These are phyloP conservation scores for Ormyrus pomaceus DNA, from an alignment of 2,888 invertebrate genomes.

Conservation along the genomic window DNA sequence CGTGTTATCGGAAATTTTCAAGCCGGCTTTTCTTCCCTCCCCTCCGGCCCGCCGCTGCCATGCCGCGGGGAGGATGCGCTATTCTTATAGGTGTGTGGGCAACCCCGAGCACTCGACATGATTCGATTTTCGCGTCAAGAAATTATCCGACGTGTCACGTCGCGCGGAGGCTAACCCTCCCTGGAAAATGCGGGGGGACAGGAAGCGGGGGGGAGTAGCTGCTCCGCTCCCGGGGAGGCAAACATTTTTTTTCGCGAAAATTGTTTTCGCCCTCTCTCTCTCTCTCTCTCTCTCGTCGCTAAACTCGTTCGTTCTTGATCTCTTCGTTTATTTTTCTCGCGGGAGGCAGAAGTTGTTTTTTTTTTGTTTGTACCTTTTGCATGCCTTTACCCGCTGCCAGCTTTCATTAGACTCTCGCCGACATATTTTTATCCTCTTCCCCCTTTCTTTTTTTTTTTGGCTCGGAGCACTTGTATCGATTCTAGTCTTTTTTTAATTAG, in stretches of 20 bases:
- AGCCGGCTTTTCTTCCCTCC: neutral
- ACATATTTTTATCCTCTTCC: no score
- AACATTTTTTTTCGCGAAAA: conserved; percentile 19
- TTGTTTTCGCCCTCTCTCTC: neutral
- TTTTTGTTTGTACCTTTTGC: no score
- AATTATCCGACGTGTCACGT: conserved; percentile 33
- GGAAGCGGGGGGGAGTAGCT: neutral
- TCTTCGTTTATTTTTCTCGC: no score
- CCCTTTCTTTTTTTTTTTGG: neutral
- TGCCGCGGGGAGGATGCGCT: neutral
- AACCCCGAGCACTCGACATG: conserved; percentile 4
- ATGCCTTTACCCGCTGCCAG: no score
- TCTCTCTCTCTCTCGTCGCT: no score
- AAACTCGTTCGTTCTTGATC: no score
- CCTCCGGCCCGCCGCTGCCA: neutral
- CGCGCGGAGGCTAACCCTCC: neutral
- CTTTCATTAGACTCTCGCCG: no score
- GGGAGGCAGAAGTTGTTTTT: no score
- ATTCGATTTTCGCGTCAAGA: conserved; percentile 28
- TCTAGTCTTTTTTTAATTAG: no score
- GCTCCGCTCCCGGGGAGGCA: neutral
- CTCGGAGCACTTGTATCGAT: no score
- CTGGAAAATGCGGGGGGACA: conserved; percentile 4
- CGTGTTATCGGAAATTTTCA: conserved; percentile 16
- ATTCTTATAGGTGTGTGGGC: neutral